Conservation (phyloP, 2,113 vertebrate genomes). For the Stercorarius parasiticus region DNA sequence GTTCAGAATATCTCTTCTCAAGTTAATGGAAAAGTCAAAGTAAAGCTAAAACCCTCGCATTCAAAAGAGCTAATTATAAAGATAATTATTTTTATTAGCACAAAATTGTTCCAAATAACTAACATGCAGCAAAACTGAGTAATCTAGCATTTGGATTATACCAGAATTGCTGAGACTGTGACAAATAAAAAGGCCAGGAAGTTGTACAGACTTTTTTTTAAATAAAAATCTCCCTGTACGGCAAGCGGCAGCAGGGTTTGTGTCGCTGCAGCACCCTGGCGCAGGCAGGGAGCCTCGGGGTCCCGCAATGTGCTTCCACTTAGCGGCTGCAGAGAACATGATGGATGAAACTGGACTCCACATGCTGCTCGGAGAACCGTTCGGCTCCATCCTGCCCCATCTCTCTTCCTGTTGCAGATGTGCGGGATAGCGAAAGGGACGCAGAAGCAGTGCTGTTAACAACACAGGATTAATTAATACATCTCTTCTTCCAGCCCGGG, state of each 20-base stretch:
- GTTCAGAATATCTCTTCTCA: neutral
- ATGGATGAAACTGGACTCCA: neutral
- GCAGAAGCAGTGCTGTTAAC: neutral
- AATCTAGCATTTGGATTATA: accelerated
- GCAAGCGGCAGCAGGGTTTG: neutral
- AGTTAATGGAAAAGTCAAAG: neutral
- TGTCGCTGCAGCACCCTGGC: neutral
- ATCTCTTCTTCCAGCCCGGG: neutral
- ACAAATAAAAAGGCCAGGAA: neutral
- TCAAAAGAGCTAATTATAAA: neutral
- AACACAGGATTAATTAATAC: neutral
- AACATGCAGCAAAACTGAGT: neutral
- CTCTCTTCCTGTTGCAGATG: neutral
- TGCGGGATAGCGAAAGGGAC: neutral
- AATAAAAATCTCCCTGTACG: no score
- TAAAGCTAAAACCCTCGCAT: neutral
- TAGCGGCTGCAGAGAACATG: neutral
- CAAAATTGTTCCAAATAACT: neutral
- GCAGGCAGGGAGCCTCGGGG: neutral
- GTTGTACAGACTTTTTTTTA: neutral
- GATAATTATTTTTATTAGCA: neutral
- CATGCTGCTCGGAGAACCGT: neutral
- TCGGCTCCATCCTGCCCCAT: neutral
- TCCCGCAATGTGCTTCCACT: neutral
- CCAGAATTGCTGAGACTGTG: neutral